A percentile compares a stretch with the other conserved stretches of the same genome.
These are phyloP conservation scores for Motacilla tschutschensis DNA, from an alignment of 2,113 vertebrate genomes.

Conservation along the genomic window DNA sequence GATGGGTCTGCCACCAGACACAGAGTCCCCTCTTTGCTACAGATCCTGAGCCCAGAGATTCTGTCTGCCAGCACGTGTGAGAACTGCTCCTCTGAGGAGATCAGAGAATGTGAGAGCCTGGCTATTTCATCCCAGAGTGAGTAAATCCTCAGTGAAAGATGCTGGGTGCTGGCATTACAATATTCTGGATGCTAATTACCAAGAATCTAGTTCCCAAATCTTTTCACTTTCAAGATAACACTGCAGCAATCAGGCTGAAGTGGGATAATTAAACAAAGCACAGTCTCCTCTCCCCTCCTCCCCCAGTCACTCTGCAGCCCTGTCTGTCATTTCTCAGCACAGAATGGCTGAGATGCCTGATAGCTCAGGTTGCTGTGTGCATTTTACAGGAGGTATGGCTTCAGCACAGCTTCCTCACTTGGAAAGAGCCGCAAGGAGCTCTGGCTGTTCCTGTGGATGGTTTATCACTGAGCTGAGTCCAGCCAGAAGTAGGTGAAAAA, in stretches of 20 bases:
- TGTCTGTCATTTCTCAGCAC: background rate
- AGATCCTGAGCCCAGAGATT: background rate
- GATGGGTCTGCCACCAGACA: background rate
- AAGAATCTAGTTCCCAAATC: background rate
- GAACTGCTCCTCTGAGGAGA: background rate
- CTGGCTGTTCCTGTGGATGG: rapidly evolving
- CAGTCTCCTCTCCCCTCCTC: background rate
- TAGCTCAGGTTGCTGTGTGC: background rate
- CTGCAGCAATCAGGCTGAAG: background rate
- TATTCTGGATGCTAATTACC: background rate
- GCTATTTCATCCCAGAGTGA: background rate
- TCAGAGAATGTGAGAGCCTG: background rate
- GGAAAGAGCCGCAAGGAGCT: background rate
- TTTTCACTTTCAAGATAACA: background rate
- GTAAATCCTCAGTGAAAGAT: background rate
- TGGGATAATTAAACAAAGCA: background rate
- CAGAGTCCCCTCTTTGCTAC: rapidly evolving
- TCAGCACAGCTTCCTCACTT: background rate
- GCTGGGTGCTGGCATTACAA: background rate
- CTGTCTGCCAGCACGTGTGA: background rate
- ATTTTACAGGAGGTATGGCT: background rate
- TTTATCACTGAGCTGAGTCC: background rate
- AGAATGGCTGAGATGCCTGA: background rate
- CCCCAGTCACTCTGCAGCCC: background rate
- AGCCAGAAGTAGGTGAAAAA: background rate